A percentile compares a stretch with the other conserved stretches of the same genome.
These are phyloP conservation scores for Apocrypta bakeri DNA, from an alignment of 1,140 invertebrate species.

Conservation along the genomic window DNA sequence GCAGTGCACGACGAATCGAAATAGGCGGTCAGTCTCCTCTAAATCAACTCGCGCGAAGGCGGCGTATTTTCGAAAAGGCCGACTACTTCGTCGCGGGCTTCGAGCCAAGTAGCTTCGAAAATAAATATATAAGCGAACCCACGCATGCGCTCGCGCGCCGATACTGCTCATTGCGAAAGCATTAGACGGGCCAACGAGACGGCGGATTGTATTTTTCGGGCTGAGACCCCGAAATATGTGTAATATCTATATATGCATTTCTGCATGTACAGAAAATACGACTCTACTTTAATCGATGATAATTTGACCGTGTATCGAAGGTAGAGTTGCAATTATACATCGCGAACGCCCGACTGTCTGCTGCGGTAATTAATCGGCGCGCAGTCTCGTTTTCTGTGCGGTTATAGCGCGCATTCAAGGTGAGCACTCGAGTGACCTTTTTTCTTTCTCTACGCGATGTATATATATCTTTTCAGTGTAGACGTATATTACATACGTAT, in stretches of 20 bases:
- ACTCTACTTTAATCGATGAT: neutral
- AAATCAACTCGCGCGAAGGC: neutral
- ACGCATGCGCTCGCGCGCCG: neutral
- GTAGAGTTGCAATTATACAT: neutral
- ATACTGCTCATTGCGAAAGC: neutral
- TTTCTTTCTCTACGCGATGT: neutral
- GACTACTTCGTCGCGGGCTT: neutral
- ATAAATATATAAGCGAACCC: neutral
- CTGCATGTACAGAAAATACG: neutral
- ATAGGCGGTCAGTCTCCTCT: slow-evolving; percentile 5
- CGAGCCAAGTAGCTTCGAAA: slow-evolving; percentile 6
- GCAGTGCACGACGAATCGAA: neutral
- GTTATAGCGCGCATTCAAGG: slow-evolving; percentile 5
- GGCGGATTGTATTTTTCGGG: no score
- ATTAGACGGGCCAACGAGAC: neutral
- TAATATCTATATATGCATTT: no score
- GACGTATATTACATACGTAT: neutral
- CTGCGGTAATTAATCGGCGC: neutral
- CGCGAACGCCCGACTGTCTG: neutral
- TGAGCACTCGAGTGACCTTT: neutral
- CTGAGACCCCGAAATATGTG: neutral
- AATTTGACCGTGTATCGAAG: neutral
- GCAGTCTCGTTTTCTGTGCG: neutral
- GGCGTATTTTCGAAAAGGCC: slow-evolving; percentile 25
- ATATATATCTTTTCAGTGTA: no score